Conservation (phyloP, 2,113 vertebrate species). For the Lepus europaeus region DNA sequence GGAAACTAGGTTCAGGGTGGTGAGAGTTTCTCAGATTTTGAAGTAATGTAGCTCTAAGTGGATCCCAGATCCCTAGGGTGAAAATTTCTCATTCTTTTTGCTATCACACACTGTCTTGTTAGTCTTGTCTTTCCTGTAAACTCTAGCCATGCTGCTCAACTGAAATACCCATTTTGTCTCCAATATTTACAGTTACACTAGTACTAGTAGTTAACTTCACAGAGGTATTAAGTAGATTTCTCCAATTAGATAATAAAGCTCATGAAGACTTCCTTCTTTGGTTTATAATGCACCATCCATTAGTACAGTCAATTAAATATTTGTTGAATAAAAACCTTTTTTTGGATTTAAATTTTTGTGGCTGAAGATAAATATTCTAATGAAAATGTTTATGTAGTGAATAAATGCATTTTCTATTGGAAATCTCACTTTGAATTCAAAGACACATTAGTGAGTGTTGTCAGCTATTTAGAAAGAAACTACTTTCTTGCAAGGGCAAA, state of each 20-base stretch:
- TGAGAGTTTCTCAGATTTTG: background rate
- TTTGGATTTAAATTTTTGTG: slow-evolving; percentile 8
- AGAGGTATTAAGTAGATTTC: background rate
- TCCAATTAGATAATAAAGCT: background rate
- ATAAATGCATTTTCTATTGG: background rate
- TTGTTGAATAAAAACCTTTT: slow-evolving; percentile 25
- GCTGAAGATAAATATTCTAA: background rate
- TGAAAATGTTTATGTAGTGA: background rate
- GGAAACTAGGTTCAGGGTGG: background rate
- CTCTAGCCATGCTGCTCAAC: background rate
- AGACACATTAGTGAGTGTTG: slow-evolving; percentile 41
- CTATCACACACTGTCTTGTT: background rate
- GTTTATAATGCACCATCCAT: background rate
- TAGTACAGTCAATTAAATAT: slow-evolving; percentile 30
- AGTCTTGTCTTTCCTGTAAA: background rate
- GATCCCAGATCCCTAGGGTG: background rate
- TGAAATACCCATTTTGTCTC: background rate
- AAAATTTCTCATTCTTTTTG: background rate
- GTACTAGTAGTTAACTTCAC: background rate
- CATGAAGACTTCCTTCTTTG: background rate
- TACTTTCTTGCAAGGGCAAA: slow-evolving; percentile 37
- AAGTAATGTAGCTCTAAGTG: background rate
- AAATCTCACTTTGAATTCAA: slow-evolving; percentile 51
- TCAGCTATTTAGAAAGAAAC: slow-evolving; percentile 39
- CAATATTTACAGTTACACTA: background rate